Conservation (phyloP, 2,797 vertebrate genomes). For the Ctenochaetus hawaiiensis region DNA sequence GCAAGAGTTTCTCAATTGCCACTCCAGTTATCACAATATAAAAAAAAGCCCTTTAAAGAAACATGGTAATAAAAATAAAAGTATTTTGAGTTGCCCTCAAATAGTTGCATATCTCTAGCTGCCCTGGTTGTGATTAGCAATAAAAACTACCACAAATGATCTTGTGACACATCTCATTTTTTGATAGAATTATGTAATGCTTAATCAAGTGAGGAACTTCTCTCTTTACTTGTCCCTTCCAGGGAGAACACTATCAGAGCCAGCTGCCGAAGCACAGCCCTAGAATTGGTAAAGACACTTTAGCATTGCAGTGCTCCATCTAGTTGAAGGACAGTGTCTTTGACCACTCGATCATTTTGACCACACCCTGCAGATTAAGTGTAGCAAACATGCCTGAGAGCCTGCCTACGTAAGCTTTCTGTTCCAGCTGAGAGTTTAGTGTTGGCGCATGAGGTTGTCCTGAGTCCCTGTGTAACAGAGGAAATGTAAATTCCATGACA, state of each 20-base stretch:
- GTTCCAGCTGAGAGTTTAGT: slow-evolving; percentile 54
- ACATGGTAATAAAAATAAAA: background rate
- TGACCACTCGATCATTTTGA: slow-evolving; percentile 64
- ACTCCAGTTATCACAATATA: background rate
- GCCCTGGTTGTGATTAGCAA: background rate
- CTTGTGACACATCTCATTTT: background rate
- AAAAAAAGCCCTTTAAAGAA: slow-evolving; percentile 14
- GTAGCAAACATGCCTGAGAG: slow-evolving; percentile 57
- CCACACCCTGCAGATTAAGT: slow-evolving; percentile 68
- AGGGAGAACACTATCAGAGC: slow-evolving; percentile 20
- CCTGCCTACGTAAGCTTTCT: slow-evolving; percentile 41
- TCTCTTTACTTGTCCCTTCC: slow-evolving; percentile 32
- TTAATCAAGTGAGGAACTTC: slow-evolving; percentile 20
- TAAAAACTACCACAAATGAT: slow-evolving; percentile 4
- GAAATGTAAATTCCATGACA: slow-evolving; percentile 82
- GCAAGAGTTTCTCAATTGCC: background rate
- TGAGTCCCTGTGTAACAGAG: slow-evolving; percentile 69
- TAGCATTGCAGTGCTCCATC: background rate
- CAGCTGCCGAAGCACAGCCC: slow-evolving; percentile 22
- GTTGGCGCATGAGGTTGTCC: slow-evolving; percentile 64
- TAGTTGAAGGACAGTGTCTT: slow-evolving; percentile 60
- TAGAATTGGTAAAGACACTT: slow-evolving; percentile 45
- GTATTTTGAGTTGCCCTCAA: slow-evolving; percentile 1
- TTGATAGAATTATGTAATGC: slow-evolving; percentile 19
- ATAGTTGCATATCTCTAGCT: background rate